Conservation (phyloP, 2,113 vertebrate species). For the Heptranchias perlo region DNA sequence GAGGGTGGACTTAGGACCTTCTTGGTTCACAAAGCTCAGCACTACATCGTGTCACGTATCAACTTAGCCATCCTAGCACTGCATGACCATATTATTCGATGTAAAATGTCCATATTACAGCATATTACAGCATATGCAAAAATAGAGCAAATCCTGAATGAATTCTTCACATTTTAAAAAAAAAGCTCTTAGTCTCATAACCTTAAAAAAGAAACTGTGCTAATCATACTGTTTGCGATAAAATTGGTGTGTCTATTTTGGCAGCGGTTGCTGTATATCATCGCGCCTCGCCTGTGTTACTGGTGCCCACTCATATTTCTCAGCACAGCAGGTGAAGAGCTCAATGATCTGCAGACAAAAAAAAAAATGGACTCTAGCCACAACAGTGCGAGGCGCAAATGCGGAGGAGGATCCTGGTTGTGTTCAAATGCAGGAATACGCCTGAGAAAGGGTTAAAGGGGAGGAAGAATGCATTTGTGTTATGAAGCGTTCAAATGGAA, state of each 20-base stretch:
- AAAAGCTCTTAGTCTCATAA: neutral
- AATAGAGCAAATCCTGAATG: neutral
- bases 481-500: conserved; percentile 16
- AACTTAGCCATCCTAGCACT: neutral
- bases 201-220: neutral
- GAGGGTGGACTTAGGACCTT: neutral
- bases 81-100: neutral
- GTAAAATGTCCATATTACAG: neutral
- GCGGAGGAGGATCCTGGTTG: neutral
- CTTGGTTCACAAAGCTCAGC: neutral
- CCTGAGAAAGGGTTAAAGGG: conserved; percentile 24
- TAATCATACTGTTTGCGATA: neutral
- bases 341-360: neutral
- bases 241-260: neutral
- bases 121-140: too few species aligned
- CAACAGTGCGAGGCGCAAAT: neutral
- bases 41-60: too few species aligned
- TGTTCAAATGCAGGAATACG: neutral
- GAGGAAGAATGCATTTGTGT: neutral
- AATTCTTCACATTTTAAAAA: neutral
- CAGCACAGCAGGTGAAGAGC: neutral
- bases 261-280: neutral
- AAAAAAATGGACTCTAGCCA: conserved; percentile 8
- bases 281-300: neutral
- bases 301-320: neutral